Evolutionary conservation across 1,140 invertebrate species (phyloP).

Genomic region (Rhagoletis pomonella): DNA sequence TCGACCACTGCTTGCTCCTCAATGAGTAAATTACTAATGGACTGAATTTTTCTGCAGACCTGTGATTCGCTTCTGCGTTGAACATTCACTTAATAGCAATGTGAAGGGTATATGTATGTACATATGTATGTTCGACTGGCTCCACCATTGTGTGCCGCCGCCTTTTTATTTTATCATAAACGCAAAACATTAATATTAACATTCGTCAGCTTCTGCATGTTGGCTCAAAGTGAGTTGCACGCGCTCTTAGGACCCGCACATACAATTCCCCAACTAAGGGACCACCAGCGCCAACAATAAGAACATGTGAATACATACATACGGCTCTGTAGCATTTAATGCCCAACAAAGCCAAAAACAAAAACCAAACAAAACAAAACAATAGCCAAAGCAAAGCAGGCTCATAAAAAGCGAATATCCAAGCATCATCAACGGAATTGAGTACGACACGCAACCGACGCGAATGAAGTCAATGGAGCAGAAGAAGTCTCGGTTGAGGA

Average conservation of each 20-base stretch:
- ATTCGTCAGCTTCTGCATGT: not conserved
- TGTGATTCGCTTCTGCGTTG: too few species aligned
- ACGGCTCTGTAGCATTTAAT: not conserved
- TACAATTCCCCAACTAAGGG: not conserved
- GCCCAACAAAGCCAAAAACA: not conserved
- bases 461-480: not conserved
- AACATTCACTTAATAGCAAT: too few species aligned
- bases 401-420: not conserved
- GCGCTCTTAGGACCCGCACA: not conserved
- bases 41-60: too few species aligned
- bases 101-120: too few species aligned
- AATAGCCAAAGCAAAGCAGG: not conserved
- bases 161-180: constrained; percentile 1
- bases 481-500: not conserved
- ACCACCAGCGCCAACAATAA: not conserved
- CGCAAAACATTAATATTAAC: not conserved
- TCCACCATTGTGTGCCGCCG: not conserved
- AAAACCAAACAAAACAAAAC: not conserved
- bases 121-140: too few species aligned
- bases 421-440: not conserved
- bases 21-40: too few species aligned
- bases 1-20: too few species aligned
- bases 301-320: not conserved
- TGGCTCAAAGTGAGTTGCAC: too few species aligned
- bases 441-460: not conserved